Evolutionary conservation across 2,113 vertebrate species (phyloP).

Genomic region (Cryptotis parvus): DNA sequence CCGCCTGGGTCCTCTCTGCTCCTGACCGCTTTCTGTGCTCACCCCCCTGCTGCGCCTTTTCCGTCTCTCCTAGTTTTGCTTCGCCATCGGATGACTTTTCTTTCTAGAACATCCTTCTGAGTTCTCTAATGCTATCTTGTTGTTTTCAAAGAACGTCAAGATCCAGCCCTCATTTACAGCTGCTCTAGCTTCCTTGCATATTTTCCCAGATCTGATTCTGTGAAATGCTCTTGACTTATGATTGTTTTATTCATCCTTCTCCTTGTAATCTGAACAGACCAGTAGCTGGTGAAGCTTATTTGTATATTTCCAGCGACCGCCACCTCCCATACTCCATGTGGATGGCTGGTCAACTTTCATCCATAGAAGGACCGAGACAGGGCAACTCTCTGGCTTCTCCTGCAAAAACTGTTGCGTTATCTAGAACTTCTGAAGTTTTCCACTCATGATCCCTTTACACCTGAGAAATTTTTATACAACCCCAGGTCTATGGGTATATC

Average conservation of each 20-base stretch:
- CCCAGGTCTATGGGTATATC: too few relatives aligned
- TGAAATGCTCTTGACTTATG: background rate
- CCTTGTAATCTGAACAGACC: background rate
- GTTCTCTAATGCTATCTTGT: background rate
- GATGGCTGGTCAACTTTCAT: too few relatives aligned
- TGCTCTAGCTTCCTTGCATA: background rate
- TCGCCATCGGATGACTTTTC: background rate
- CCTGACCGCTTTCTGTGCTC: background rate
- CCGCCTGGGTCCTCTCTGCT: background rate
- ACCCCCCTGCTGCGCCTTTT: background rate
- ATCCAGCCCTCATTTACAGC: too few relatives aligned
- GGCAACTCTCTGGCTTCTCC: too few relatives aligned
- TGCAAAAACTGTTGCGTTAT: too few relatives aligned
- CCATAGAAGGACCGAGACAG: too few relatives aligned
- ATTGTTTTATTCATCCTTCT: constrained; percentile 12
- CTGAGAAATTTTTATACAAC: too few relatives aligned
- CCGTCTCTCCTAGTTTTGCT: background rate
- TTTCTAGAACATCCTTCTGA: background rate
- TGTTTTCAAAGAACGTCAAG: background rate
- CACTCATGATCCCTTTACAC: too few relatives aligned
- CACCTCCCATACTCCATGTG: background rate
- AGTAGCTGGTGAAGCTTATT: background rate
- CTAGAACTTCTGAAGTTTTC: too few relatives aligned
- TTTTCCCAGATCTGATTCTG: background rate
- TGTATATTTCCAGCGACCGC: background rate